Evolutionary conservation across 2,888 invertebrate genomes (phyloP), one percentile per base, ranked within the genome.

Genomic region (Hydraecia micacea): DNA sequence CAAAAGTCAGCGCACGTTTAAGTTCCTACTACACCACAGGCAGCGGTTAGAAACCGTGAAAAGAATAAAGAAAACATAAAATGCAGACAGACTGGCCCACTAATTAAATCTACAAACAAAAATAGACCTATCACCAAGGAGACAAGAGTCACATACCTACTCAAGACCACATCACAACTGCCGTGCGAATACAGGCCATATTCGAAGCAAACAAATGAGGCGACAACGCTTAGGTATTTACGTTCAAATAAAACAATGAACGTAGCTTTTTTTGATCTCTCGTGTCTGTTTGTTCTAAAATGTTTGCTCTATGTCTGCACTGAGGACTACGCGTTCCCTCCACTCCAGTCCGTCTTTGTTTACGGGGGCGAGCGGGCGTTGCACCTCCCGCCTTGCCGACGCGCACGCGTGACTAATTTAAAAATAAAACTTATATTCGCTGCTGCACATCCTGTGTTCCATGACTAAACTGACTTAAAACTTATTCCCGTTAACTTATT

Each of bases 271-370:
- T 91, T 93, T 91, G 89, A 88, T 90, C 87, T 90, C 90, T 87
- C 91, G 84, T 89, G 89, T 91, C 92, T 93, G 92, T 93, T 93
- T 92, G 91, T 90, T 89, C 86, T 89, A 86, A 89, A 91, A 91
- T 93, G 91, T 93, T 93, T 95, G 92, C 91, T 95, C 95, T 95
- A 88, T 95, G 94, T 86, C 92, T 90, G 91, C 87, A 88, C 86
- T 82, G 91, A 92, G 90, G 92, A 80, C 81, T 81, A 91, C 88
- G 87, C 87, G 88, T 88, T 91, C 84, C 81, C 84, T 72, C 81
- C 86, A 90, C 85, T 92, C 90, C 95, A 96, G 96, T 96, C 95
- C 91, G 93, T 92, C 94, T 93, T 93, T 94, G 94, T 94, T 92
- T 91, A 91, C 92, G 92, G 90, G 93, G 91, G 92, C 89, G 94